Evolutionary conservation across 2,888 invertebrate species (phyloP).

Genomic region (Apamea sordens): DNA sequence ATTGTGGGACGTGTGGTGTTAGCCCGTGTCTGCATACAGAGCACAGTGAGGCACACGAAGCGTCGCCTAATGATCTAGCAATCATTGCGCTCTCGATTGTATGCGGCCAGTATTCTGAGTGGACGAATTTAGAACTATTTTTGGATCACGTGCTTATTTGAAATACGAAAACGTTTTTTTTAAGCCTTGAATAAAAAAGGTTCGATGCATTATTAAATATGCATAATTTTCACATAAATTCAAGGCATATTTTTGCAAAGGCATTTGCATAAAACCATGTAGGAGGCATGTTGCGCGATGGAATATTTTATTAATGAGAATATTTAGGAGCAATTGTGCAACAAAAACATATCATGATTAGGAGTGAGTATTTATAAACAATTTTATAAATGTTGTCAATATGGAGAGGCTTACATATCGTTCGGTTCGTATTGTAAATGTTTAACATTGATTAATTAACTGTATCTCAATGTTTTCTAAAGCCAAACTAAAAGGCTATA

Average conservation of each 20-base stretch:
- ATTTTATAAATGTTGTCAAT: constrained; percentile 82
- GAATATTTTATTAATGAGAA: constrained; percentile 58
- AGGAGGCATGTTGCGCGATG: constrained; percentile 55
- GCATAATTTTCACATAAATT: constrained; percentile 37
- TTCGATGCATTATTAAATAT: constrained; percentile 10
- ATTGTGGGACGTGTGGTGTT: constrained; percentile 47
- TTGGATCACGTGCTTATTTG: neutral
- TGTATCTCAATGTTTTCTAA: constrained; percentile 51
- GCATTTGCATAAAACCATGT: constrained; percentile 37
- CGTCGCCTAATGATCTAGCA: constrained; percentile 57
- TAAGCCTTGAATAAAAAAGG: neutral
- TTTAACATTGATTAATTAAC: constrained; percentile 45
- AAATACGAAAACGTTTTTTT: neutral
- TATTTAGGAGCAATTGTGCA: constrained; percentile 76
- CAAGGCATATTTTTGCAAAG: constrained; percentile 10
- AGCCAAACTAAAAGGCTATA: constrained; percentile 28
- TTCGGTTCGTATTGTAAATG: constrained; percentile 56
- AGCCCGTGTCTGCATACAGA: constrained; percentile 26
- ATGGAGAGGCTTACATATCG: constrained; percentile 49
- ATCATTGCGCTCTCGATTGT: constrained; percentile 40
- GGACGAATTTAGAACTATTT: neutral
- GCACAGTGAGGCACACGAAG: constrained; percentile 18
- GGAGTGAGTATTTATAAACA: constrained; percentile 83
- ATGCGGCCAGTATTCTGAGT: constrained; percentile 20
- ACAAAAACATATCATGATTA: constrained; percentile 88